Evolutionary conservation across 2,797 vertebrate species (phyloP).

Genomic region (Varecia variegata): DNA sequence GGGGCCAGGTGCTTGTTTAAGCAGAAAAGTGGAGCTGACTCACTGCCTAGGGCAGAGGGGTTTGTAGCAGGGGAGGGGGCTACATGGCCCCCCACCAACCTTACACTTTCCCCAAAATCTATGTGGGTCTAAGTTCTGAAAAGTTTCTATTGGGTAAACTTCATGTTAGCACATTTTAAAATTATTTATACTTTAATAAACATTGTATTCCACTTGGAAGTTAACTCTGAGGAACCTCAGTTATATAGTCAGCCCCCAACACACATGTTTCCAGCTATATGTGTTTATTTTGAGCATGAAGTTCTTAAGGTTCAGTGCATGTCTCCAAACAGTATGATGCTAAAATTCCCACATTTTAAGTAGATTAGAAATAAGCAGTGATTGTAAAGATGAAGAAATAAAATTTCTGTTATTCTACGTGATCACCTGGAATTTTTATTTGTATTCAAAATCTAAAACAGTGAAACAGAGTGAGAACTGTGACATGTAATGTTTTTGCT

Average conservation of each 20-base stretch:
- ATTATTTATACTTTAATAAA: background rate
- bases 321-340: background rate
- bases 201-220: background rate
- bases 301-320: background rate
- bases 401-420: background rate
- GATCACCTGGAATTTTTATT: background rate
- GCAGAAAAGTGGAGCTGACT: no score
- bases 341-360: background rate
- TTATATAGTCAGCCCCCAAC: background rate
- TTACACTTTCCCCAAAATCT: background rate
- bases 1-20: no score
- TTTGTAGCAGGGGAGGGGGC: no score
- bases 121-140: background rate
- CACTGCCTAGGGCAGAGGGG: no score
- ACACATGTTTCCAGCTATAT: background rate
- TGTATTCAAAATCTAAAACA: background rate
- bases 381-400: background rate
- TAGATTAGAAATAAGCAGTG: background rate
- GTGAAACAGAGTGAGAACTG: background rate
- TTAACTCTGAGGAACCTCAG: background rate
- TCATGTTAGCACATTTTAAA: background rate
- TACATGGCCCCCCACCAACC: no score
- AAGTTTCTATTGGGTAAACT: background rate
- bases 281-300: background rate
- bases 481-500: background rate